Base-by-base conservation (phyloP, 2,888 invertebrate genomes). In the Pycnomerus fuliginosus region DNA sequence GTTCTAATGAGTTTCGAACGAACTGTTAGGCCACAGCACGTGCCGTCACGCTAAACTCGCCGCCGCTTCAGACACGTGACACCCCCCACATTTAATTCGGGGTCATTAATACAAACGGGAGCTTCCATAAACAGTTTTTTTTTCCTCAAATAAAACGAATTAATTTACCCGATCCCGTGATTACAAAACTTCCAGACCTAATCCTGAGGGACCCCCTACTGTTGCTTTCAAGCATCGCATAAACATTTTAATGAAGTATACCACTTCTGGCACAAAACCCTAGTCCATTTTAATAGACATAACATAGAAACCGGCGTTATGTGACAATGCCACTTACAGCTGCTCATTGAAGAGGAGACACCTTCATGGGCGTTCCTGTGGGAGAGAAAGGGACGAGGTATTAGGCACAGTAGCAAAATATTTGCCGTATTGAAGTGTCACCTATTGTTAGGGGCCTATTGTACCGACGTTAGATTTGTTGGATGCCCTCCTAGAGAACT, bases 401-500 rank as follows among this genome's bases (percentile, higher is more conserved):
- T 42, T 23, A 30, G 44, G 52, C 56, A 62, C 63, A 60, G 67
- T 65, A 60, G 69, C 69, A 68, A 69, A 66, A 70, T 70, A 69
- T 70, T 70, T 69, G 67, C 69, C 68, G 70, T 69, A 71, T 71
- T 70, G 69, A 70, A 70, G 70, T 71, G 71, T 71, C 71, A 71
- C 67, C 64, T 63, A 69, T 71, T 71, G 70, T 71, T 66, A 60
- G 65, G 58, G 39, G 33, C 48, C 61, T 54, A 68, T 68, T 69
- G 69, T 70, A 62, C 58, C 40, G 58, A 58, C 54, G 61, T 66
- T 68, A 68, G 69, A 69, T 69, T 69, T 70, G 70, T 70, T 69
- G 60, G 65, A 62, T 58, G 56, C 57, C 58, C 53, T 52, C 51
- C 51, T 32, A 14, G 41, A 47, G 55, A 44, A 42, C 25, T 35